Conservation (phyloP, 2,113 vertebrate genomes). For the Grus americana region DNA sequence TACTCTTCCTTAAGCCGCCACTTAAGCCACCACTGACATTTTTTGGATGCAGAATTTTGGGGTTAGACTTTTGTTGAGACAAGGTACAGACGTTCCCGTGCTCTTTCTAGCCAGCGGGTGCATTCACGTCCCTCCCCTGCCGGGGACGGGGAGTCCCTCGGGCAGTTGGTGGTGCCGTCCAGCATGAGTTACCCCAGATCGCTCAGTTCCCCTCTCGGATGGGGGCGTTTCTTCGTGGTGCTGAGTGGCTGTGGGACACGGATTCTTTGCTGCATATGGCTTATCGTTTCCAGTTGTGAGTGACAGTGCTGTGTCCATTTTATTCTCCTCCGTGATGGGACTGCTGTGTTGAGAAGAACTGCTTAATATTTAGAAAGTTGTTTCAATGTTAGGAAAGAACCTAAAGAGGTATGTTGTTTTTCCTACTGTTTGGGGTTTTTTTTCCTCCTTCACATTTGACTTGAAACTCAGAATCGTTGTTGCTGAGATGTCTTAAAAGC, state of each 20-base stretch:
- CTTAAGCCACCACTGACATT: not conserved
- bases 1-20: not conserved
- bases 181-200: fast-evolving
- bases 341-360: not conserved
- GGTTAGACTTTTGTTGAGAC: not conserved
- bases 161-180: not conserved
- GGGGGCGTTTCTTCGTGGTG: not conserved
- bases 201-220: not conserved
- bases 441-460: not conserved
- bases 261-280: not conserved
- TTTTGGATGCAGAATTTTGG: not conserved
- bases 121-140: not conserved
- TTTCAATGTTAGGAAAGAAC: not conserved
- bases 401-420: not conserved
- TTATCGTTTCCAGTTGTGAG: not conserved
- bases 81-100: not conserved
- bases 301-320: not conserved
- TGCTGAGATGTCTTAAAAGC: not conserved
- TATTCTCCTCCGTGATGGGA: not conserved
- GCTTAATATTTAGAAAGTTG: not conserved
- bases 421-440: not conserved
- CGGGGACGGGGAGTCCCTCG: not conserved
- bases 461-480: not conserved
- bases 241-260: not conserved
- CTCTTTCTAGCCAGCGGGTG: not conserved